Evolutionary conservation across 2,113 vertebrate genomes (phyloP), one percentile per base, ranked within the genome.

Genomic region (Microtus oregoni): DNA sequence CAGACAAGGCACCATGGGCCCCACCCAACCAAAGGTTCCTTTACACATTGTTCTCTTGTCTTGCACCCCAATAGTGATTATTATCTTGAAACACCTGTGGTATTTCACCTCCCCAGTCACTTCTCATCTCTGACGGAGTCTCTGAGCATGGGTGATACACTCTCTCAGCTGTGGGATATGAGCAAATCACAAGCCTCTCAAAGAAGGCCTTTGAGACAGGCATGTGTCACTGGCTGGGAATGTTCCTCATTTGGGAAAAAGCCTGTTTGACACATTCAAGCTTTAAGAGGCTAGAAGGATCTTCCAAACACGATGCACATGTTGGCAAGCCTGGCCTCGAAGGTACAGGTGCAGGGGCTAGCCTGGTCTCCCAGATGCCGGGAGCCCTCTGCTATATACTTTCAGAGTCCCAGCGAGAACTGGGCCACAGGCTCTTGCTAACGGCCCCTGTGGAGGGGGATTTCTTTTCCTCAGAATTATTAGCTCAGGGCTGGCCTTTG

Each of bases 401-500:
- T 55, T 11, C 12, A 65, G 88, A 38, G 26, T 7, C 67, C 50
- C 32, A 7, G 47, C 4, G 50, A 78, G 67, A 63, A 17, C 35
- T 0, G 5, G 24, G 9, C 9, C 28, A 63, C 32, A 17, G 44
- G 72, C 38, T 44, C 82, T 90, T 73, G n/a, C 82, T 41, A 75
- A 89, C 0, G 4, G 63, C 70, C 26, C 38, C 67, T 96, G 61
- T 3, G 0, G 79, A 90, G 65, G 47, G 10, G 52, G 38, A 83
- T 72, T 87, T 44, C 72, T 72, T 61, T 47, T 86, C 75, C 52
- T 55, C 50, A 63, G 81, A 89, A 82, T 86, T 65, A 78, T 90
- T 89, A 92, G 89, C 52, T 90, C 50, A 72, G 83, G 78, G 83
- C 44, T 44, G 41, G 82, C 92, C 68, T 50, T 28, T 93, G 78